Evolutionary conservation across 2,888 invertebrate species (phyloP).

Genomic region (Aethes cnicana): DNA sequence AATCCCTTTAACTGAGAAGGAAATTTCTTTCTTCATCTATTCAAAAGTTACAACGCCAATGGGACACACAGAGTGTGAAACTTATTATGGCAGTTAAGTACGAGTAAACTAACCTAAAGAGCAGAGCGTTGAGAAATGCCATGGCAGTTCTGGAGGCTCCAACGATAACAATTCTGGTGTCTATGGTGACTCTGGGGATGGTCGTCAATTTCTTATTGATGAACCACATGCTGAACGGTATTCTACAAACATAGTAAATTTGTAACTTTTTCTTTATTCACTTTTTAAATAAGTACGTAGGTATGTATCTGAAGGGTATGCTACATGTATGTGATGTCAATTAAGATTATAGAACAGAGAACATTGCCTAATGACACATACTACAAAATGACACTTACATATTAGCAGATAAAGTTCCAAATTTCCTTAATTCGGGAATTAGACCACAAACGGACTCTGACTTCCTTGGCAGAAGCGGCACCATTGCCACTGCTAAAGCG

Average conservation of each 20-base stretch:
- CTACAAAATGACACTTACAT: constrained; percentile 45
- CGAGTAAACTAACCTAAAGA: constrained; percentile 69
- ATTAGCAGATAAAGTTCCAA: constrained; percentile 43
- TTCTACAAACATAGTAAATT: constrained; percentile 41
- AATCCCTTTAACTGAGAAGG: no score
- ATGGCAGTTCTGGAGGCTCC: constrained; percentile 84
- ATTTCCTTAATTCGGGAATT: constrained; percentile 47
- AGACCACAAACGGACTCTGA: constrained; percentile 48
- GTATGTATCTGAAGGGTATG: no score
- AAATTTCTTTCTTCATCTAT: no score
- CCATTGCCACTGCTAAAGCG: constrained; percentile 55
- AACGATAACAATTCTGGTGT: constrained; percentile 83
- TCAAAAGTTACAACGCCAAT: no score
- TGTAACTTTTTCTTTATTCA: background rate
- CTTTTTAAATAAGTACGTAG: no score
- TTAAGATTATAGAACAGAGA: no score
- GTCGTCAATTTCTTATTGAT: constrained; percentile 74
- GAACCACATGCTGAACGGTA: constrained; percentile 65
- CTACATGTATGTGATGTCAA: no score
- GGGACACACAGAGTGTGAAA: no score
- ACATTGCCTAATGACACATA: background rate
- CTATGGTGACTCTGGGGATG: constrained; percentile 71
- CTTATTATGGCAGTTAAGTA: constrained; percentile 26
- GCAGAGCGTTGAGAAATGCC: constrained; percentile 82
- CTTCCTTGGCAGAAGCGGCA: constrained; percentile 60